A percentile compares a stretch with the other conserved stretches of the same genome.
These are phyloP conservation scores for Bibio marci DNA, from an alignment of 2,888 invertebrate genomes.

Conservation along the genomic window DNA sequence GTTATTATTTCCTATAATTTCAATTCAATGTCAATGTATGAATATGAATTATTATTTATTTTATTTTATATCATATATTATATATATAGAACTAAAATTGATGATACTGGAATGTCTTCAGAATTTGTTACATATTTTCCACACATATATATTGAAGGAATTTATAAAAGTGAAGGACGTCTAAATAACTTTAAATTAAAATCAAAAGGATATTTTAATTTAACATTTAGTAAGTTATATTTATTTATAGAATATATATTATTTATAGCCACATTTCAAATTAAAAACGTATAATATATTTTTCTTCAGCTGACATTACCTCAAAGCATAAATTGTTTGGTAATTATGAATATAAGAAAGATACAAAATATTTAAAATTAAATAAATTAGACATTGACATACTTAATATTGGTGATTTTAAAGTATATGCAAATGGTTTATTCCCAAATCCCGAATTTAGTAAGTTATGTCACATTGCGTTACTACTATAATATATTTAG, in stretches of 20 bases:
- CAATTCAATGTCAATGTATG: too few relatives aligned
- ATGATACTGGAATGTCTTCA: slow-evolving; percentile 37
- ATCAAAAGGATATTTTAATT: slow-evolving; percentile 39
- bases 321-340: slow-evolving; percentile 40
- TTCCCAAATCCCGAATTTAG: slow-evolving; percentile 45
- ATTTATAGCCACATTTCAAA: too few relatives aligned
- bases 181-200: slow-evolving; percentile 41
- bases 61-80: too few relatives aligned
- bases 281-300: too few relatives aligned
- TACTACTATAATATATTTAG: background rate
- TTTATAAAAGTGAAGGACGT: slow-evolving; percentile 42
- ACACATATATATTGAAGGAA: slow-evolving; percentile 35
- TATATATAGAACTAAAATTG: slow-evolving; percentile 31
- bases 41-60: too few relatives aligned
- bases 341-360: slow-evolving; percentile 35
- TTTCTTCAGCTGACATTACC: slow-evolving; percentile 34
- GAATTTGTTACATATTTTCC: slow-evolving; percentile 41
- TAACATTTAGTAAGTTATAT: slow-evolving; percentile 38
- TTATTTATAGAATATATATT: slow-evolving; percentile 1
- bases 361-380: slow-evolving; percentile 37
- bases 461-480: slow-evolving; percentile 25
- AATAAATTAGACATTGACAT: slow-evolving; percentile 37
- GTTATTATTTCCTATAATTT: too few relatives aligned
- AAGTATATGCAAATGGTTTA: slow-evolving; percentile 38
- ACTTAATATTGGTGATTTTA: slow-evolving; percentile 46